Percentiles rank a stretch among this genome's conserved stretches.
Conservation (phyloP, 2,113 vertebrate species). For the Python bivittatus region DNA sequence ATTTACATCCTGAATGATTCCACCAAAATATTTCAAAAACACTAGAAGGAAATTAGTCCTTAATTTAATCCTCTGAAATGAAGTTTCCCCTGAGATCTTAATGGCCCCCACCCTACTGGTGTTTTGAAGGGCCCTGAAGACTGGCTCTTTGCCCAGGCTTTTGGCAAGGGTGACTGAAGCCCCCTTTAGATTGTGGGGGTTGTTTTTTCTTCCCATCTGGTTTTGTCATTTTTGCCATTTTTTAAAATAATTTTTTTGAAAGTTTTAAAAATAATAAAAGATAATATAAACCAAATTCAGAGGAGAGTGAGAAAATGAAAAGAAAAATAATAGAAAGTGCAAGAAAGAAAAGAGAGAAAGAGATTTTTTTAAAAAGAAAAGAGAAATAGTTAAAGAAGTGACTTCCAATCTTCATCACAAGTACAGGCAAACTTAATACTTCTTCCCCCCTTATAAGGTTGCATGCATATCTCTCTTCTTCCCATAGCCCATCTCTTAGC, state of each 20-base stretch:
- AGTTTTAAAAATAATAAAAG: not conserved
- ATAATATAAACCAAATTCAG: not conserved
- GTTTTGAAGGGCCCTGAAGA: too few species aligned
- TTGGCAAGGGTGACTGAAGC: not conserved
- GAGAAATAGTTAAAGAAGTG: not conserved
- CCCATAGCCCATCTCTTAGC: not conserved
- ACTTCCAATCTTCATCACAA: not conserved
- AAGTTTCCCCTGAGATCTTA: not conserved
- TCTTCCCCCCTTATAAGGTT: not conserved
- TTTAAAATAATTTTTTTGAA: not conserved
- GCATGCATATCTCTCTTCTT: not conserved
- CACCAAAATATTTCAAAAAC: not conserved
- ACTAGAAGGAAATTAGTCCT: not conserved
- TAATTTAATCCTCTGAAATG: not conserved
- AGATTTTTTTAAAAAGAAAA: not conserved
- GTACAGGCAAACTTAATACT: not conserved
- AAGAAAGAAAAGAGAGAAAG: not conserved
- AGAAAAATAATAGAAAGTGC: not conserved
- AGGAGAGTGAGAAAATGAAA: not conserved
- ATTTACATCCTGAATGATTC: not conserved
- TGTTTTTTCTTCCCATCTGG: not conserved
- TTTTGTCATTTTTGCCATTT: not conserved
- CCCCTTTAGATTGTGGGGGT: not conserved
- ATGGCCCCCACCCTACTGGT: not conserved
- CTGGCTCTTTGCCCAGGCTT: not conserved